Base-by-base conservation (phyloP, 2,797 vertebrate genomes). In the Melanotaenia boesemani region DNA sequence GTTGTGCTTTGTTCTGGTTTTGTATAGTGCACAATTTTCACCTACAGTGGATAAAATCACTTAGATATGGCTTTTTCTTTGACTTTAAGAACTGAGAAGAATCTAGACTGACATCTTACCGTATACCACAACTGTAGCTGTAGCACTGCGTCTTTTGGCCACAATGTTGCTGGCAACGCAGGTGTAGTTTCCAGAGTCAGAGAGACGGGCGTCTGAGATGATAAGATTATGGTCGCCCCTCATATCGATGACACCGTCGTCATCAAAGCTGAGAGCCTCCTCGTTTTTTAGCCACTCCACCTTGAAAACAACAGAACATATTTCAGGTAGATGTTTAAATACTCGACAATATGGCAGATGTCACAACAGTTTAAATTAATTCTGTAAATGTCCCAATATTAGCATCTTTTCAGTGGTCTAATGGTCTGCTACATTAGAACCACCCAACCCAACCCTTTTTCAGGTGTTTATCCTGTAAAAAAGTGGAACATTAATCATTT, bases 251-350 rank as follows among this genome's bases (percentile, higher is more conserved):
- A 71, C 44, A 72, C 95, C 95, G 0, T 97, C 97, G 15, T 95
- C 95, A 0, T 96, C 97, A 16, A 92, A 91, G 50, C 93, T 94
- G 9, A 99, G 92, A 15, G 94, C 90, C 80, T 98, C 97, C 67
- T 99, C 98, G 0, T 99, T 99, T 92, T 97, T 99, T 26, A 99
- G 94, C 98, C 98, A 99, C 74, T 98, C 96, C 88, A 99, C 98
- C 98, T 99, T 70, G n/a, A 41, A 83, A 81, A 63, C 55, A 67
- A 9, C 2, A 71, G 3, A 78, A 37, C 0, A 26, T 13, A 2
- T 44, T 78, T 58, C 16, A 72, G 22, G 41, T 22, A 11, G 39
- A 63, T 32, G 22, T 11, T 41, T 8, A 24, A 10, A 36, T 10
- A 55, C 48, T 52, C n/a, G n/a, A 74, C 5, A 10, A 58, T 24